Evolutionary conservation across 2,888 invertebrate genomes (phyloP).

Genomic region (Lepidochitona cinerea): DNA sequence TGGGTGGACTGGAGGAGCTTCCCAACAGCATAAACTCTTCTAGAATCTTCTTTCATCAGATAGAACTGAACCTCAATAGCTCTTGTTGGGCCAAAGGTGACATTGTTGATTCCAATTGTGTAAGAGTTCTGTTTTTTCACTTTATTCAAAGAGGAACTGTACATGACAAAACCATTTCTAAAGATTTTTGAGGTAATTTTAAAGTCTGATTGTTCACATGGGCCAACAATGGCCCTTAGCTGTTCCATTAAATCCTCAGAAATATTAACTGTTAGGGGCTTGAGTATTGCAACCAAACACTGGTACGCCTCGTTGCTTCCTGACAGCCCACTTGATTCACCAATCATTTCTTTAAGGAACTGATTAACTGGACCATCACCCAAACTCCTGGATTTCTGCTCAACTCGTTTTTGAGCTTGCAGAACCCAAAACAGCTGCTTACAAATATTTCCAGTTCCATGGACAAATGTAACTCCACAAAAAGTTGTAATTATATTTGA

Average conservation of each 20-base stretch:
- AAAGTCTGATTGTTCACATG: background rate
- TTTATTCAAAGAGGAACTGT: too few species aligned
- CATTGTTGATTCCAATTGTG: background rate
- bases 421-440: slow-evolving; percentile 29
- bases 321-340: background rate
- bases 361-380: background rate
- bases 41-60: background rate
- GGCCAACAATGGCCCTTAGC: background rate
- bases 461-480: too few species aligned
- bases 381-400: background rate
- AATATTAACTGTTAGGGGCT: background rate
- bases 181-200: background rate
- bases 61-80: background rate
- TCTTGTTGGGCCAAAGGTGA: background rate
- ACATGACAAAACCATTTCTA: background rate
- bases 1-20: too few species aligned
- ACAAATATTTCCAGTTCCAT: slow-evolving; percentile 35
- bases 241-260: background rate
- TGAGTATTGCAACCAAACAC: background rate
- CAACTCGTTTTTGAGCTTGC: slow-evolving; percentile 23
- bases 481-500: too few species aligned
- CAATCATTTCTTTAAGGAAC: background rate
- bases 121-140: too few species aligned
- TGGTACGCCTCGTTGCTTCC: background rate
- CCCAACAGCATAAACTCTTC: background rate